Percentiles rank a stretch among this genome's conserved stretches.
phyloP scores from a whole-genome alignment of 2,797 vertebrate species.

The Pterois miles region DNA sequence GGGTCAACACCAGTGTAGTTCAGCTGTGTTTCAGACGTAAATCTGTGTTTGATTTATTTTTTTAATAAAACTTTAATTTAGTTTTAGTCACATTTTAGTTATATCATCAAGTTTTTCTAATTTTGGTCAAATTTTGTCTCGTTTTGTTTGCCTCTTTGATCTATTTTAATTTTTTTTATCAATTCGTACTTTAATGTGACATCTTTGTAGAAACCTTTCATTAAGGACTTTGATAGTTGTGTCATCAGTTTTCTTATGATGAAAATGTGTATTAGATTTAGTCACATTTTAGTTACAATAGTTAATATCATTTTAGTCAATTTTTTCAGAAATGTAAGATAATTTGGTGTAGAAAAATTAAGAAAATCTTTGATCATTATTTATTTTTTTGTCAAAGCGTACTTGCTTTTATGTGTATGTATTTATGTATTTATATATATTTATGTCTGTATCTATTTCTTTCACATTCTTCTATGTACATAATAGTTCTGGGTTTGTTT shows the following conservation, averaged over 20 bases:
- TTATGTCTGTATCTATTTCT: too few relatives aligned
- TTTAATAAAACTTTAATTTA: neutral
- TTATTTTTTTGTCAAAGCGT: too few relatives aligned
- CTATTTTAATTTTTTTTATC: neutral
- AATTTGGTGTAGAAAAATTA: too few relatives aligned
- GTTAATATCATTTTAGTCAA: neutral
- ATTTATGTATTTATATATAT: too few relatives aligned
- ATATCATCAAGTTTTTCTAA: too few relatives aligned
- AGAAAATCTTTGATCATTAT: too few relatives aligned
- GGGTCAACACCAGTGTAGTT: fast-evolving
- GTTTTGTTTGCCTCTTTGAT: neutral
- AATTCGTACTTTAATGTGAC: neutral
- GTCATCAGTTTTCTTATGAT: too few relatives aligned
- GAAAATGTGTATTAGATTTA: neutral
- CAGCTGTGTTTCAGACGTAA: neutral
- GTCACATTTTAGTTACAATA: neutral
- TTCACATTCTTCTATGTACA: too few relatives aligned
- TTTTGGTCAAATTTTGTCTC: neutral
- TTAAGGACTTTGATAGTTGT: too few relatives aligned
- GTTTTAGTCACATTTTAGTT: neutral
- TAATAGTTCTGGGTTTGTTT: too few relatives aligned
- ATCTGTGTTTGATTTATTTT: neutral
- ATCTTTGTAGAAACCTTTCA: neutral
- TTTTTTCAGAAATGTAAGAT: too few relatives aligned
- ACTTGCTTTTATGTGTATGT: too few relatives aligned